Evolutionary conservation across 2,797 vertebrate genomes (phyloP).

Genomic region (Emydoidea blandingii): DNA sequence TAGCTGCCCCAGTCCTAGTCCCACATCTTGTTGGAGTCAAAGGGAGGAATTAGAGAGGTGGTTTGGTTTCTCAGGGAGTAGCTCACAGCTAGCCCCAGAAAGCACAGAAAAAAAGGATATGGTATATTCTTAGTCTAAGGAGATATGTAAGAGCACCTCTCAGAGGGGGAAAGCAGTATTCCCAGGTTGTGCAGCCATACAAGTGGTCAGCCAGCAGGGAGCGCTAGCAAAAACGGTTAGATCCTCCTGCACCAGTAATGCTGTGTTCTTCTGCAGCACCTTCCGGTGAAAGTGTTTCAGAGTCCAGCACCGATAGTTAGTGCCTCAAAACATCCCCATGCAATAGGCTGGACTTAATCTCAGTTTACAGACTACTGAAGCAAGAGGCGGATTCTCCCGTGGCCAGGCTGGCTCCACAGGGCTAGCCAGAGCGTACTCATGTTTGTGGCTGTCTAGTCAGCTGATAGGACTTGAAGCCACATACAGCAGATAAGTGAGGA

Average conservation of each 20-base stretch:
- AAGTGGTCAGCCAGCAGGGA: neutral
- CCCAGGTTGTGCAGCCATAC: neutral
- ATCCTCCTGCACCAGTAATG: neutral
- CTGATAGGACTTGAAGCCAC: neutral
- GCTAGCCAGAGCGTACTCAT: neutral
- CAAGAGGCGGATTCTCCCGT: neutral
- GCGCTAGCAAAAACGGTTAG: neutral
- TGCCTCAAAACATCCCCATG: neutral
- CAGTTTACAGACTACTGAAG: neutral
- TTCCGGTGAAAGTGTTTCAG: neutral
- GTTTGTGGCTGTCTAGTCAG: neutral
- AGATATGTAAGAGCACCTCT: neutral
- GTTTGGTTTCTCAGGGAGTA: neutral
- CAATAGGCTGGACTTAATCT: neutral
- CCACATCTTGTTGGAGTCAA: neutral
- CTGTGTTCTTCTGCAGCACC: neutral
- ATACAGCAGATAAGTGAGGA: neutral
- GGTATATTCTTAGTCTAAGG: neutral
- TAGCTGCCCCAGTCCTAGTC: neutral
- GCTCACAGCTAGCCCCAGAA: neutral
- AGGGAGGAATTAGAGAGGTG: neutral
- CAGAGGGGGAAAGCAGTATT: neutral
- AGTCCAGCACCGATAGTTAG: neutral
- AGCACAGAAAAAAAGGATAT: neutral
- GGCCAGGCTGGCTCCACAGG: neutral